Percentiles rank a stretch among this genome's conserved stretches.
These are phyloP conservation scores for Motacilla tschutschensis DNA, from an alignment of 2,113 vertebrate species.

Conservation along the genomic window DNA sequence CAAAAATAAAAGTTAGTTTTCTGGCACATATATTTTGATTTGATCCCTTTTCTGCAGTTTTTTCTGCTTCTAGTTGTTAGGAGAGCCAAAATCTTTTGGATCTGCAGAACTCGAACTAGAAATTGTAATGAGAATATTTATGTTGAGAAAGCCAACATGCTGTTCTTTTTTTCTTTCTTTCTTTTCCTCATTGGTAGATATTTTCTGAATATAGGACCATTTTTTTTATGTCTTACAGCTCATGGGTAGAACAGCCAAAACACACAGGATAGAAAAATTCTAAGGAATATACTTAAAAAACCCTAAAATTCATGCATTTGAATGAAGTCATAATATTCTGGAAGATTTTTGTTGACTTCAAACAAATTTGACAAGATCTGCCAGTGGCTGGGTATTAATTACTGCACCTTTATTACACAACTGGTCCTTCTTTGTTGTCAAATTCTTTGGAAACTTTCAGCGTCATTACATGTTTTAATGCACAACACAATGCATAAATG, in stretches of 20 bases:
- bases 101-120: not conserved
- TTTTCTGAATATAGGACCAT: not conserved
- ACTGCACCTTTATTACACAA: not conserved
- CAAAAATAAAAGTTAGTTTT: not conserved
- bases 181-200: not conserved
- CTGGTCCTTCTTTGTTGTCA: not conserved
- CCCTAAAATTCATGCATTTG: not conserved
- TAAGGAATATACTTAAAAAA: not conserved
- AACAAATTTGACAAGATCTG: not conserved
- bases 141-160: not conserved
- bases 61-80: not conserved
- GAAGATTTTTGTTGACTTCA: not conserved
- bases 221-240: not conserved
- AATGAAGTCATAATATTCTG: not conserved
- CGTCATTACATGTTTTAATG: not conserved
- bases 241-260: not conserved
- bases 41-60: not conserved
- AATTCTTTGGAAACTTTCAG: not conserved
- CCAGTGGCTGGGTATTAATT: accelerated
- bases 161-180: not conserved
- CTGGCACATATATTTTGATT: not conserved
- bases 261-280: not conserved
- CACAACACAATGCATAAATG: not conserved
- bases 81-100: not conserved
- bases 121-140: not conserved